Conservation (phyloP, 2,113 vertebrate species). For the Neodon shergylaensis region DNA sequence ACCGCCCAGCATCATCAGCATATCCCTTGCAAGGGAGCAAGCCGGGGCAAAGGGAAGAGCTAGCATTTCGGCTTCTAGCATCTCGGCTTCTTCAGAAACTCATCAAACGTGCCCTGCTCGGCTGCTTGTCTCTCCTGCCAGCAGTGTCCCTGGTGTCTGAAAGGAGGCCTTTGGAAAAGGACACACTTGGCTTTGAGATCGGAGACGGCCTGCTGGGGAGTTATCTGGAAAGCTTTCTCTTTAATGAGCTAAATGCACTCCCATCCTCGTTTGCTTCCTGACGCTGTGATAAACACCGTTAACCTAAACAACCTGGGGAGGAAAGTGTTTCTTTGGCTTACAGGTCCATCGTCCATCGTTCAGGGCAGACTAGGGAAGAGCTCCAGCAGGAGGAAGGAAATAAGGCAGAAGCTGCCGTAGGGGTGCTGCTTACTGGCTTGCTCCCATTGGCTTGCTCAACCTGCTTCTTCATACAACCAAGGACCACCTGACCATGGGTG, state of each 20-base stretch:
- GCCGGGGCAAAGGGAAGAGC: background rate
- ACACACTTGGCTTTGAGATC: too few species aligned
- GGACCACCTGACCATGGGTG: background rate
- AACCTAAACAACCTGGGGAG: background rate
- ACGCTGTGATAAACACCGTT: background rate
- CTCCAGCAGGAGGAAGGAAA: background rate
- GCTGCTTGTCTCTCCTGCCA: background rate
- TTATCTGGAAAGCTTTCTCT: background rate
- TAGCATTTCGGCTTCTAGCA: background rate
- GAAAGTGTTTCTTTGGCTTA: background rate
- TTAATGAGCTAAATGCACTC: background rate
- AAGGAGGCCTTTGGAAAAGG: background rate
- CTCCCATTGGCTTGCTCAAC: background rate
- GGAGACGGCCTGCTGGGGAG: background rate
- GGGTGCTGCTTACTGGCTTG: background rate
- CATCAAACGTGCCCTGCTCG: background rate
- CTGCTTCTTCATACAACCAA: too few species aligned
- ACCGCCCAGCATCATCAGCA: background rate
- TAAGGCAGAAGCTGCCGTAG: background rate
- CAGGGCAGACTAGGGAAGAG: background rate
- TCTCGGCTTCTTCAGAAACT: background rate
- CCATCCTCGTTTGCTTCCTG: background rate
- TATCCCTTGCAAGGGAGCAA: background rate
- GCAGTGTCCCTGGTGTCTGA: background rate
- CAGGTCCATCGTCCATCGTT: background rate